These are phyloP conservation scores for Pyrrhosoma nymphula DNA, from an alignment of 2,888 invertebrate species.

Conservation along the genomic window DNA sequence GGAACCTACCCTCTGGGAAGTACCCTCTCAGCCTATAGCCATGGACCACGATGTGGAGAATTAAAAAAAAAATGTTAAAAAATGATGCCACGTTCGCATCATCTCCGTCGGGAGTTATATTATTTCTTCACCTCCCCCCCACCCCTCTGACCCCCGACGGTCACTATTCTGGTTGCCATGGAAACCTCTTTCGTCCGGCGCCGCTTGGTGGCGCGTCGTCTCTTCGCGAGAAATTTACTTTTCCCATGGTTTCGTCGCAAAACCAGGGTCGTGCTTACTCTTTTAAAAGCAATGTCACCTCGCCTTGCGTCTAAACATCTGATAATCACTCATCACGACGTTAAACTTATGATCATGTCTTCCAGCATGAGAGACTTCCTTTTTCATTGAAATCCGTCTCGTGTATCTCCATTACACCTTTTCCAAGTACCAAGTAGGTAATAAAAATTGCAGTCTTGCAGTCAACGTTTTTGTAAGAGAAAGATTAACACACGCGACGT, in stretches of 20 bases:
- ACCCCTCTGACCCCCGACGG: not conserved
- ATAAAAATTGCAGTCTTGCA: too few relatives aligned
- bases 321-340: not conserved
- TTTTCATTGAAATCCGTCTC: too few relatives aligned
- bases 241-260: not conserved
- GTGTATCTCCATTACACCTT: too few relatives aligned
- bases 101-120: slow-evolving; percentile 14
- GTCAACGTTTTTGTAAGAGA: too few relatives aligned
- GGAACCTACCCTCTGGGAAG: not conserved
- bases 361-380: too few relatives aligned
- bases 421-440: too few relatives aligned
- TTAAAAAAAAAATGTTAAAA: not conserved
- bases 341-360: too few relatives aligned
- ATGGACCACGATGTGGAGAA: not conserved
- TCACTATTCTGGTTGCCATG: slow-evolving; percentile 6
- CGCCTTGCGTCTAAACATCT: not conserved
- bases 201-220: not conserved
- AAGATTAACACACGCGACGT: too few relatives aligned
- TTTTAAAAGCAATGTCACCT: not conserved
- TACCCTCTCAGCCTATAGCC: not conserved
- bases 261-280: not conserved
- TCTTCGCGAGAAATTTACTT: not conserved
- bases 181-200: not conserved
- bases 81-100: not conserved
- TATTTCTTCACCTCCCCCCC: not conserved